Base-by-base conservation (phyloP, 30 jellyfish, hydroid and myxozoan genomes). In the Chrysaora quinquecirrha region DNA sequence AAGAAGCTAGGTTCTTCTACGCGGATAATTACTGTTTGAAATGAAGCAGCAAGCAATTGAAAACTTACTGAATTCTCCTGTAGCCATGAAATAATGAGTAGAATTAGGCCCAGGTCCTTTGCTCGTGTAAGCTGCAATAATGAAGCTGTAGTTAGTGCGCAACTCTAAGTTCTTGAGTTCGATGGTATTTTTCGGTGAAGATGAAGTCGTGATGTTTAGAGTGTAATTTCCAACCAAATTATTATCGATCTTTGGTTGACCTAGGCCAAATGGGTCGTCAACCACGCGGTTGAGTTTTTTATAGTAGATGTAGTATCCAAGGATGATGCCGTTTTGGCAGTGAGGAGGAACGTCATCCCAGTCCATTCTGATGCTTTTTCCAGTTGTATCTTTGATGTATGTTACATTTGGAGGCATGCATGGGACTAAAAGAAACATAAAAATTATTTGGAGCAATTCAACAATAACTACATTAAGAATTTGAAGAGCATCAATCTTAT, bases 41-140 rank as follows among this genome's bases (percentile, higher is more conserved):
- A n/a, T n/a, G n/a, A n/a, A n/a, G n/a, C n/a, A n/a, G n/a, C n/a
- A n/a, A n/a, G n/a, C n/a, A n/a, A n/a, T n/a, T n/a, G n/a, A n/a
- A 23, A 65, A 48, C 90, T 66, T 48, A 80, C 90, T 80, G 76
- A 80, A 80, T 27, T 80, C 90, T 31, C 90, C 90, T 24, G 90
- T 80, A 54, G 33, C 43, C 58, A 58, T 64, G 29, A 50, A 63
- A 60, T 18, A 19, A 18, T 25, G 1, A 63, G 80, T 34, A 22
- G 83, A 72, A 60, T 63, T 61, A 18, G 54, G 71, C 25, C 95
- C 95, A 31, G 50, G 14, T 9, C 95, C 95, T 38, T 73, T 65
- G 18, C 80, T 49, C 24, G 95, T 84, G 47, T 7, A 84, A 16
- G 87, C 95, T 11, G 95, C 71, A 18, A 84, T 38, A 30, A 12